A percentile compares a stretch with the other conserved stretches of the same genome.
Conservation (phyloP, 2,797 vertebrate species). For the Leuciscus waleckii region DNA sequence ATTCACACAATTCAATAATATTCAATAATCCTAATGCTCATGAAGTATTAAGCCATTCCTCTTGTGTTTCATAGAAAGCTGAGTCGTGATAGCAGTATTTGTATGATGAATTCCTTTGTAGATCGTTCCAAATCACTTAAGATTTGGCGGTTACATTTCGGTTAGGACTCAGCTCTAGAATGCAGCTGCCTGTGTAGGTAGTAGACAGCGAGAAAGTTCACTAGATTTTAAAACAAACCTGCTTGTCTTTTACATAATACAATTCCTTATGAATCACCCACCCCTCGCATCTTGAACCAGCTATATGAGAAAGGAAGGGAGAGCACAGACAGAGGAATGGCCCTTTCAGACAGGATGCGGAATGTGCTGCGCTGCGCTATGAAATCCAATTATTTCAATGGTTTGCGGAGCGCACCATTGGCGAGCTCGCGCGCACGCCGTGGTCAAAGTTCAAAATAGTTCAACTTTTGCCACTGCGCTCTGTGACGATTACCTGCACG, state of each 20-base stretch:
- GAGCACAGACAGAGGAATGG: constrained; percentile 35
- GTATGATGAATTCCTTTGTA: neutral
- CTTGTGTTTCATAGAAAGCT: neutral
- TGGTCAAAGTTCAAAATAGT: too few species aligned
- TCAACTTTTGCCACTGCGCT: too few species aligned
- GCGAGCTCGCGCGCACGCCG: too few species aligned
- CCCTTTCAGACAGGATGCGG: too few species aligned
- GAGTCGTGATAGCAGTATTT: neutral
- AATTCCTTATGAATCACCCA: constrained; percentile 4
- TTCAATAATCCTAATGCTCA: neutral
- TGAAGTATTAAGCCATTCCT: neutral
- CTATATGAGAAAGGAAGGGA: constrained; percentile 44
- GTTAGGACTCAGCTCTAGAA: neutral
- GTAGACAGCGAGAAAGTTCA: neutral
- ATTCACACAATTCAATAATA: neutral
- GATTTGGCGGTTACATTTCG: neutral
- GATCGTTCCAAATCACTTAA: neutral
- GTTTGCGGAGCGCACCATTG: too few species aligned
- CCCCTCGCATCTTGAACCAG: constrained; percentile 37
- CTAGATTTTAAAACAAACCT: neutral
- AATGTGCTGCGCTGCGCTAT: too few species aligned
- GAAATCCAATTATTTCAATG: too few species aligned
- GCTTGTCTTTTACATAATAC: neutral
- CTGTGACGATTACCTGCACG: too few species aligned
- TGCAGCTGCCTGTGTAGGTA: neutral